phyloP scores from a whole-genome alignment of 1,140 invertebrate genomes.

The Zaprionus inermis region DNA sequence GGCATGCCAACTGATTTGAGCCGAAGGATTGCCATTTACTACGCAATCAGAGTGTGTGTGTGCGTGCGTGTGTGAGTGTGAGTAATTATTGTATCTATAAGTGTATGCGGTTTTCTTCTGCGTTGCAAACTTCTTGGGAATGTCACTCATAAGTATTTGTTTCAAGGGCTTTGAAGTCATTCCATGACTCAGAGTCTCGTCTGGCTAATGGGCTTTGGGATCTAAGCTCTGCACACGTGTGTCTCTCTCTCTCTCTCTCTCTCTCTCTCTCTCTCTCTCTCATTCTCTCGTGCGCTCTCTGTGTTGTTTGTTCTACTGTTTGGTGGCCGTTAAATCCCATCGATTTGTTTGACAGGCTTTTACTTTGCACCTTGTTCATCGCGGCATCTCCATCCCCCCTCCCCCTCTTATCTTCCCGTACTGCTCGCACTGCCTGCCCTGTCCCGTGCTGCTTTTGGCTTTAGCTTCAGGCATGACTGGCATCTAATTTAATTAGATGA shows the following conservation, averaged over 20 bases:
- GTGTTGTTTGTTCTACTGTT: slow-evolving; percentile 12
- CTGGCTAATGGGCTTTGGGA: slow-evolving; percentile 7
- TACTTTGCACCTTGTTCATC: slow-evolving; percentile 44
- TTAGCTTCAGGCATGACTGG: slow-evolving; percentile 56
- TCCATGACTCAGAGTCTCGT: slow-evolving; percentile 21
- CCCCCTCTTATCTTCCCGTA: too few relatives aligned
- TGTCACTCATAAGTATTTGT: slow-evolving; percentile 15
- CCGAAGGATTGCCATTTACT: neutral
- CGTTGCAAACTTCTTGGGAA: neutral
- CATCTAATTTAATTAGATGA: slow-evolving; percentile 75
- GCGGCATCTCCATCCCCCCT: neutral
- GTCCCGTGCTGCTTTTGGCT: slow-evolving; percentile 24
- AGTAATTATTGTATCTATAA: neutral
- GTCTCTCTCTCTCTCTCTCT: neutral
- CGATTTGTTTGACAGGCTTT: slow-evolving; percentile 78
- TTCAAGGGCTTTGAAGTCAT: slow-evolving; percentile 27
- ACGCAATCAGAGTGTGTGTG: neutral
- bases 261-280: neutral
- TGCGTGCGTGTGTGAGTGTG: neutral
- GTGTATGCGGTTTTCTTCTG: neutral
- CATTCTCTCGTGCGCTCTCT: slow-evolving; percentile 6
- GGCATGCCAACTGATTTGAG: slow-evolving; percentile 23
- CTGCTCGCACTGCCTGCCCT: neutral
- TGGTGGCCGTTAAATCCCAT: slow-evolving; percentile 53
- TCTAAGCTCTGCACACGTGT: slow-evolving; percentile 4